Percentiles rank a stretch among this genome's conserved stretches.
These are phyloP conservation scores for Guaruba guarouba DNA, from an alignment of 2,113 vertebrate species.

Conservation along the genomic window DNA sequence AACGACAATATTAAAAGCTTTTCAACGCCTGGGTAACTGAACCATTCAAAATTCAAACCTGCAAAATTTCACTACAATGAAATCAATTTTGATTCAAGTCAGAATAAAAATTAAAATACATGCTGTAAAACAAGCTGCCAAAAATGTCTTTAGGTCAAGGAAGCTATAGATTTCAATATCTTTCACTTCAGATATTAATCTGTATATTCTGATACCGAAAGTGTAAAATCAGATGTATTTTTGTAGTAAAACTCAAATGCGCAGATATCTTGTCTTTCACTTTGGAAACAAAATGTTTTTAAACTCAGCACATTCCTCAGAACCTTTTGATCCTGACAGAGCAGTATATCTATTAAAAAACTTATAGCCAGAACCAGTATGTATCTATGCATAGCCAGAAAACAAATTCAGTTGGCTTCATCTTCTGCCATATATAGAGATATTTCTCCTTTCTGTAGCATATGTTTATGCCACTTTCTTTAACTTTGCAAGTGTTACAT, in stretches of 20 bases:
- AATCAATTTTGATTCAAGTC: background rate
- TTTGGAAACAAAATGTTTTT: slow-evolving; percentile 3
- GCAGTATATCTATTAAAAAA: background rate
- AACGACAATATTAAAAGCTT: background rate
- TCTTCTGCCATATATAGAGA: background rate
- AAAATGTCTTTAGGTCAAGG: background rate
- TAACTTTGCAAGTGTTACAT: slow-evolving; percentile 13
- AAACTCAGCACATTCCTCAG: background rate
- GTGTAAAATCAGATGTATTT: background rate
- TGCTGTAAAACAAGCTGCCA: background rate
- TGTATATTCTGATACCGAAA: background rate
- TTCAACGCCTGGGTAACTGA: background rate
- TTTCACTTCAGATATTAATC: background rate
- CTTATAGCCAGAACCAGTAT: background rate
- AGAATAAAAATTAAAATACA: background rate
- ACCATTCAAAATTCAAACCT: background rate
- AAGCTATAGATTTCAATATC: background rate
- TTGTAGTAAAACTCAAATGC: background rate
- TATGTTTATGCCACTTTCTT: slow-evolving; percentile 16
- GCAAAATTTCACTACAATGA: background rate
- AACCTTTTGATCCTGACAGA: slow-evolving; percentile 41
- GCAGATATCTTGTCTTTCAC: slow-evolving; percentile 9
- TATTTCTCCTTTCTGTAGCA: background rate
- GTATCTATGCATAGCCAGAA: background rate
- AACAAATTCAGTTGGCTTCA: background rate